Conservation (phyloP, 37 sponge, comb jelly and placozoan genomes). For the Eunapius fragilis region DNA sequence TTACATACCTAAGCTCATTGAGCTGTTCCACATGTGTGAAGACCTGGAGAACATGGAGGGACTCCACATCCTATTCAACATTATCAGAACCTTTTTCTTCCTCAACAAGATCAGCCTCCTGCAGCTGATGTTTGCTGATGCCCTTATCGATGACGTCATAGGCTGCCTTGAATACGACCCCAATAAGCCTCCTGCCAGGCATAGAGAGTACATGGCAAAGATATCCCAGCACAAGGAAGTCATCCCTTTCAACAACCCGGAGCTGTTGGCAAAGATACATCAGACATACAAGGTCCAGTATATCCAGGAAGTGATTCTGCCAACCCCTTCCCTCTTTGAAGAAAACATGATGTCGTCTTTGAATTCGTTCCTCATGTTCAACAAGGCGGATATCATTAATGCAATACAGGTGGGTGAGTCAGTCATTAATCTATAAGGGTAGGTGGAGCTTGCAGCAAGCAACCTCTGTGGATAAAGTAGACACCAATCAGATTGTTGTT, state of each 20-base stretch:
- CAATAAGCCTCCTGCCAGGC: constrained; percentile 56
- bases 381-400: constrained; percentile 88
- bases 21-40: constrained; percentile 98
- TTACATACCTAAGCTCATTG: constrained; percentile 85
- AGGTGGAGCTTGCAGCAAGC: background rate
- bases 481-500: no score
- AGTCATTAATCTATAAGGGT: background rate
- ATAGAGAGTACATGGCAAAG: constrained; percentile 83
- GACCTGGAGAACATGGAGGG: constrained; percentile 88
- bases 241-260: constrained; percentile 82
- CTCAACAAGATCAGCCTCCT: constrained; percentile 80
- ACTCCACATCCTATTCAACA: constrained; percentile 84
- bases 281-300: constrained; percentile 84
- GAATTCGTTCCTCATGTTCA: constrained; percentile 79
- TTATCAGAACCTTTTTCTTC: constrained; percentile 86
- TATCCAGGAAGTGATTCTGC: constrained; percentile 93
- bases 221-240: constrained; percentile 81
- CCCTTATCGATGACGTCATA: constrained; percentile 80
- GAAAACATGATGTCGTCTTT: constrained; percentile 93
- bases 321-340: constrained; percentile 97
- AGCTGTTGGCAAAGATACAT: constrained; percentile 84
- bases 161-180: constrained; percentile 96
- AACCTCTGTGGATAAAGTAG: background rate
- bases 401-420: constrained; percentile 49
- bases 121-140: constrained; percentile 69